Percentiles rank a stretch among this genome's conserved stretches.
phyloP scores from a whole-genome alignment of 2,113 vertebrate genomes.

The Pseudorhombus dupliciocellatus region DNA sequence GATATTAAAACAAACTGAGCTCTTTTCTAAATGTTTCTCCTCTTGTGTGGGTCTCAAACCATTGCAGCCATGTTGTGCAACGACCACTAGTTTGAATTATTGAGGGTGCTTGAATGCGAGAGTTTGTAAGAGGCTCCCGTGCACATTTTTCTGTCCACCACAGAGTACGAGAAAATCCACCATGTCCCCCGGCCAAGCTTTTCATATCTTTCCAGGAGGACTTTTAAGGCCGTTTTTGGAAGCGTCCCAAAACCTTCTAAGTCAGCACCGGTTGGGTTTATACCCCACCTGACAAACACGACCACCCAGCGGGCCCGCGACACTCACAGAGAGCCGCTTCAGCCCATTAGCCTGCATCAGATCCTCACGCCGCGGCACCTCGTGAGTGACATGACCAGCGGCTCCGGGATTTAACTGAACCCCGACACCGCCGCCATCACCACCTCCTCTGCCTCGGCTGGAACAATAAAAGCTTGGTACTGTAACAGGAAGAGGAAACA shows the following conservation, averaged over 20 bases:
- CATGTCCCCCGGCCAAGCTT: slow-evolving; percentile 11
- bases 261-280: slow-evolving; percentile 65
- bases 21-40: background rate
- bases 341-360: slow-evolving; percentile 65
- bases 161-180: slow-evolving; percentile 19
- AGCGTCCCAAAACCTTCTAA: slow-evolving; percentile 56
- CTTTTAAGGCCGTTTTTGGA: slow-evolving; percentile 43
- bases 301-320: slow-evolving; percentile 65
- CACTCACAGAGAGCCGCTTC: slow-evolving; percentile 66
- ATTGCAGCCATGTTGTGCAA: background rate
- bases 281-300: slow-evolving; percentile 62
- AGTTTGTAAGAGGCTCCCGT: background rate
- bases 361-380: slow-evolving; percentile 52
- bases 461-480: slow-evolving; percentile 56
- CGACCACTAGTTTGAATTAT: background rate
- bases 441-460: slow-evolving; percentile 28
- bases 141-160: background rate
- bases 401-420: slow-evolving; percentile 59
- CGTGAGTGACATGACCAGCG: slow-evolving; percentile 58
- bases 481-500: slow-evolving; percentile 49
- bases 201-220: slow-evolving; percentile 41
- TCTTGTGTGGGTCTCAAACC: background rate
- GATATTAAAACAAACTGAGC: background rate
- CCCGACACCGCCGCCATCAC: slow-evolving; percentile 19
- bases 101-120: background rate